phyloP scores from a whole-genome alignment of 2,113 vertebrate species.

The Crocuta crocuta region DNA sequence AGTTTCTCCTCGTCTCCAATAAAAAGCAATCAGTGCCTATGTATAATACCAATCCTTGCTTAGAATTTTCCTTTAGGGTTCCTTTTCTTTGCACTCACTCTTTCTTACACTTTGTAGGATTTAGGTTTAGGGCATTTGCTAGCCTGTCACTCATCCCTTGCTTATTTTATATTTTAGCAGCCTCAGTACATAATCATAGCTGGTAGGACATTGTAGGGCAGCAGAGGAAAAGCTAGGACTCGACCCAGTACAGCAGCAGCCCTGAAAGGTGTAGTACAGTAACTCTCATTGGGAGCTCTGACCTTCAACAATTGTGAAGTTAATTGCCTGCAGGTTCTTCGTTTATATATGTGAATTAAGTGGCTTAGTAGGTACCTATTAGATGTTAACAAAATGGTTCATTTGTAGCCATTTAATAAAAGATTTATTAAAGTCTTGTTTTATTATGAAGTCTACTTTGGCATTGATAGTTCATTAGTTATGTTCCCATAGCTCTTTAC shows the following conservation, averaged over 20 bases:
- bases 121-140: not conserved
- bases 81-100: not conserved
- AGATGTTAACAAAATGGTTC: conserved; percentile 63
- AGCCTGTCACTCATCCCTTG: not conserved
- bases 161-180: not conserved
- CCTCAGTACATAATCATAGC: not conserved
- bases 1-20: not conserved
- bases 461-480: conserved; percentile 69
- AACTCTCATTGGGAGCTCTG: not conserved
- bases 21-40: not conserved
- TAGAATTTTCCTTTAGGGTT: not conserved
- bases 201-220: not conserved
- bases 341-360: conserved; percentile 55
- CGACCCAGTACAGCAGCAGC: not conserved
- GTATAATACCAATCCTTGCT: not conserved
- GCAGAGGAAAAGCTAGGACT: not conserved
- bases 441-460: conserved; percentile 68
- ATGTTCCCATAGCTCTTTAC: conserved; percentile 70
- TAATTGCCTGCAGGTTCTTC: conserved; percentile 32
- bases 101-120: not conserved
- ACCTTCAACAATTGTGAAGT: conserved; percentile 55
- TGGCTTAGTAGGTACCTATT: conserved; percentile 69
- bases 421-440: conserved; percentile 77
- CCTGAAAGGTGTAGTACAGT: not conserved
- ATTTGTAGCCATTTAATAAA: conserved; percentile 69